Evolutionary conservation across 2,888 invertebrate species (phyloP), one percentile per base, ranked within the genome.

Genomic region (Campoletis raptor): DNA sequence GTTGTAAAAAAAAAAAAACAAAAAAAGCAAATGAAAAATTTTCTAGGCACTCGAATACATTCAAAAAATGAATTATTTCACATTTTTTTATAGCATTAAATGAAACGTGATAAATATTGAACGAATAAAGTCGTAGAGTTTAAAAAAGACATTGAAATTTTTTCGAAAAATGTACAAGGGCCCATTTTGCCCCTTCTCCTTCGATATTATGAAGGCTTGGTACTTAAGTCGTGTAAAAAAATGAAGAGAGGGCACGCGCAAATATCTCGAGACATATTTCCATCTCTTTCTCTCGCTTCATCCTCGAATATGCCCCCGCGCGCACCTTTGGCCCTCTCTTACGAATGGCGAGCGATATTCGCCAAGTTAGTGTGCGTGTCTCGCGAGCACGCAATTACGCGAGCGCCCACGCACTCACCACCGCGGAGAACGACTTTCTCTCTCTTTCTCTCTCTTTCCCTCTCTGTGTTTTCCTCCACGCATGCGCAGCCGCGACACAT

Each of bases 301-400:
- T 10, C 66, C 8, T n/a, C 9, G 37, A 66, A 66, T 66, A 40
- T 67, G 37, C 21, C 30, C 61, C 61, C 61, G 40, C 48, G 48
- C 70, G 48, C 45, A 48, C 70, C 70, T 70, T 70, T 74, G n/a
- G 57, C 37, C 74, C 40, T 40, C 82, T 72, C 66, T 82, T 52
- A 67, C 70, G 67, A 48, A 52, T 57, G 70, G 67, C 67, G 21
- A n/a, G n/a, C 40, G 40, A 37, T 40, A 67, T 67, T 45, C 36
- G 5, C 18, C 36, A 30, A 21, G 15, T 57, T 54, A 30, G 74
- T 37, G 67, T 84, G 73, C 81, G 85, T 82, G 84, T 79, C 57
- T 52, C 81, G 80, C 83, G 83, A 77, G 74, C 85, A 76, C 85
- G 85, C 80, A 86, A 86, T 86, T 86, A 86, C 85, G 81, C 81